phyloP scores from a whole-genome alignment of 2,797 vertebrate species.

The Sylvia borin region DNA sequence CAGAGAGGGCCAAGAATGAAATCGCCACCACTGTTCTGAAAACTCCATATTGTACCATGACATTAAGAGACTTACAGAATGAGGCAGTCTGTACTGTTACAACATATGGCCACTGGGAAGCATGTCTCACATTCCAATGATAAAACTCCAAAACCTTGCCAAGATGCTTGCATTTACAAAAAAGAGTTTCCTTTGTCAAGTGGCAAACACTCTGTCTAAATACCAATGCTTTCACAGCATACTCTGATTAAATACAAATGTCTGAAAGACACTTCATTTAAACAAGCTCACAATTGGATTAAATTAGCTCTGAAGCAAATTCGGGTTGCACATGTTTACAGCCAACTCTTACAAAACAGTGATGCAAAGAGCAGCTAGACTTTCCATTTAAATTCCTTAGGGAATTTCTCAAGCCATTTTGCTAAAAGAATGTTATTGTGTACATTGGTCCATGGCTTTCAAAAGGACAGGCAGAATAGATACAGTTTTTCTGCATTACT shows the following conservation, averaged over 20 bases:
- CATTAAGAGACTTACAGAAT: background rate
- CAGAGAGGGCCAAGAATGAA: background rate
- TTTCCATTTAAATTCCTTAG: slow-evolving; percentile 34
- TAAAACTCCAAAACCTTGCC: slow-evolving; percentile 28
- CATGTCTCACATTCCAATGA: slow-evolving; percentile 35
- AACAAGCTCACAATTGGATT: slow-evolving; percentile 9
- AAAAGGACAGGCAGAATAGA: background rate
- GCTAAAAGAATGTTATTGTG: background rate
- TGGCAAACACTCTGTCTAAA: slow-evolving; percentile 43
- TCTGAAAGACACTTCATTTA: slow-evolving; percentile 51
- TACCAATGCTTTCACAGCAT: background rate
- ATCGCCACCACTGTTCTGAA: background rate
- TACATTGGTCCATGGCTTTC: background rate
- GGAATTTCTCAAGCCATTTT: slow-evolving; percentile 20
- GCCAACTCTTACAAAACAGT: background rate
- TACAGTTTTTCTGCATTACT: background rate
- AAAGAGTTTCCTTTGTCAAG: slow-evolving; percentile 29
- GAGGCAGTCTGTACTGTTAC: background rate
- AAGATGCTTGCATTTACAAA: slow-evolving; percentile 31
- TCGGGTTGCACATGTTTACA: background rate
- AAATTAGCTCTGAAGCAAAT: slow-evolving; percentile 14
- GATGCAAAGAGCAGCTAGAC: background rate
- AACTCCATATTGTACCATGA: background rate
- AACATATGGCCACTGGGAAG: slow-evolving; percentile 36
- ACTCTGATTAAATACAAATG: slow-evolving; percentile 46